Evolutionary conservation across 2,888 invertebrate genomes (phyloP).

Genomic region (Spilosoma lubricipeda): DNA sequence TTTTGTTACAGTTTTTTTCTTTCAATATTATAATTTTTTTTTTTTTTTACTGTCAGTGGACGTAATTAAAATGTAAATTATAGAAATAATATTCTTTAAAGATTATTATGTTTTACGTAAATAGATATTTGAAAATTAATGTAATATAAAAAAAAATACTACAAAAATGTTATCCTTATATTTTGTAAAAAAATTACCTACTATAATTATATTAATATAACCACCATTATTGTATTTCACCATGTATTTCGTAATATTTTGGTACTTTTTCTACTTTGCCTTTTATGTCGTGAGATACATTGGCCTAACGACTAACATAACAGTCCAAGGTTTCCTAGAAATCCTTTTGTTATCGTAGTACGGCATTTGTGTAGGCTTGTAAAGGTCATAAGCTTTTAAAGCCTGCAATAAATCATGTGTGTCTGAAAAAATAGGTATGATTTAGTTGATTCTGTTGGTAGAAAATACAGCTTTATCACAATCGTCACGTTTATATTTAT

Average conservation of each 20-base stretch:
- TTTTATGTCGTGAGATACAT: not conserved
- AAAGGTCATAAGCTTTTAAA: slow-evolving; percentile 27
- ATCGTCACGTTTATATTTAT: not conserved
- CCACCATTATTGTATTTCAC: too few species aligned
- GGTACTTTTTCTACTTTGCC: not conserved
- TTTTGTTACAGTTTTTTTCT: slow-evolving; percentile 31
- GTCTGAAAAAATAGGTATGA: slow-evolving; percentile 16
- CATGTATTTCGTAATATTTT: not conserved
- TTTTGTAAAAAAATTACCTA: too few species aligned
- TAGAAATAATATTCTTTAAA: not conserved
- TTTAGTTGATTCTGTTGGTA: slow-evolving; percentile 20
- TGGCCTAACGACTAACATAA: not conserved
- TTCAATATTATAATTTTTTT: not conserved
- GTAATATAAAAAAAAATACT: too few species aligned
- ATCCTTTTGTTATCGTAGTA: slow-evolving; percentile 4
- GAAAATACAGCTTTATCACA: not conserved
- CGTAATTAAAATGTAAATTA: not conserved
- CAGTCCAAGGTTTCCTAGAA: not conserved
- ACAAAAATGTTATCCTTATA: too few species aligned
- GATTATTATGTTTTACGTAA: not conserved
- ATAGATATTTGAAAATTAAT: not conserved
- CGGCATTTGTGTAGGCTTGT: not conserved
- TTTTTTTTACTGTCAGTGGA: not conserved
- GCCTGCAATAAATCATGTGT: slow-evolving; percentile 29
- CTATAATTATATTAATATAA: not conserved